Percentiles rank a stretch among this genome's conserved stretches.
These are phyloP conservation scores for Pentalonia nigronervosa DNA, from an alignment of 1,140 invertebrate genomes.

Conservation along the genomic window DNA sequence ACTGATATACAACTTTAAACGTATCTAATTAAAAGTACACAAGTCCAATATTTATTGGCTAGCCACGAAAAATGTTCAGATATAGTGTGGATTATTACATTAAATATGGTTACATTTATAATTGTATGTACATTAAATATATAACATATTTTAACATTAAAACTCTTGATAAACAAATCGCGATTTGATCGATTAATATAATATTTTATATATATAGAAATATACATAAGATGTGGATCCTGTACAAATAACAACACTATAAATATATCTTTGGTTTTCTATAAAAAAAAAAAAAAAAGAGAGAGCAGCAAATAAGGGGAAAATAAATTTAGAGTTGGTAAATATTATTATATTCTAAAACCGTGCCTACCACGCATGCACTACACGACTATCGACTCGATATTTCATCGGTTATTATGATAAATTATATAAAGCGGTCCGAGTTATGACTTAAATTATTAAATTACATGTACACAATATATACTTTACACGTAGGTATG, in stretches of 20 bases:
- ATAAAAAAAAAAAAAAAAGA: slow-evolving; percentile 28
- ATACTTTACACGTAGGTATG: background rate
- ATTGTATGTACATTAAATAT: slow-evolving; percentile 13
- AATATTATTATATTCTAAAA: background rate
- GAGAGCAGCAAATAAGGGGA: background rate
- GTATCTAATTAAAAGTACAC: background rate
- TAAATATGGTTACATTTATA: background rate
- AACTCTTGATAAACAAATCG: background rate
- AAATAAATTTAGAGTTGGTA: slow-evolving; percentile 10
- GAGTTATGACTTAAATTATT: background rate
- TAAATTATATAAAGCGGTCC: background rate
- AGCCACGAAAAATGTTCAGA: background rate
- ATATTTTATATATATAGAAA: background rate
- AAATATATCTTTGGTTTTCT: slow-evolving; percentile 49
- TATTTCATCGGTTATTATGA: background rate
- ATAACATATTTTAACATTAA: background rate
- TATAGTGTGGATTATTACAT: background rate
- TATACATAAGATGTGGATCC: background rate
- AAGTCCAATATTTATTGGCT: background rate
- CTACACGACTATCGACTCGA: background rate
- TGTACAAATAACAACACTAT: slow-evolving; percentile 53
- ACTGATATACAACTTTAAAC: background rate
- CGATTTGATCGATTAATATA: background rate
- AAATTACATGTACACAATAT: background rate
- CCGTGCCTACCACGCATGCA: background rate